Conservation (phyloP, 1,140 invertebrate genomes). For the Drosophila aff. region DNA sequence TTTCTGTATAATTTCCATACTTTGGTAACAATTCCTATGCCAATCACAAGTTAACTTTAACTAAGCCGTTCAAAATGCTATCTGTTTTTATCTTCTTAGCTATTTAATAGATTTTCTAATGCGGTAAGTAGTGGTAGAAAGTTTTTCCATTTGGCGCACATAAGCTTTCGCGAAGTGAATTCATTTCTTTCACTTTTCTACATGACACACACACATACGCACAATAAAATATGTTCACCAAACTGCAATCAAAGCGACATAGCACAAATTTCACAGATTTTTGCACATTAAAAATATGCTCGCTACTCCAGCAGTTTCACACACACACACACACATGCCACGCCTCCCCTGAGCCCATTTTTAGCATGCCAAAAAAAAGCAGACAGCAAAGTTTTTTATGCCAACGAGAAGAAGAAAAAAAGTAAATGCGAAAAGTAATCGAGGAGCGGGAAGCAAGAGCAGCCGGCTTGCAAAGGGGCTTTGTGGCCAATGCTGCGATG, state of each 20-base stretch:
- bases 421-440: slow-evolving; percentile 19
- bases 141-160: slow-evolving; percentile 25
- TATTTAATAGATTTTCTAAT: slow-evolving; percentile 25
- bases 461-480: slow-evolving; percentile 29
- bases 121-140: slow-evolving; percentile 7
- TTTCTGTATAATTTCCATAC: neutral
- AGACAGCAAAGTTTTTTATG: slow-evolving; percentile 58
- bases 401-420: slow-evolving; percentile 29
- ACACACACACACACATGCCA: slow-evolving; percentile 10
- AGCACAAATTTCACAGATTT: slow-evolving; percentile 74
- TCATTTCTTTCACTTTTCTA: slow-evolving; percentile 13
- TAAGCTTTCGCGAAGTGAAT: slow-evolving; percentile 29
- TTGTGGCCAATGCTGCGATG: slow-evolving; percentile 35
- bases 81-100: neutral
- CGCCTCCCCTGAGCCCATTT: slow-evolving; percentile 54
- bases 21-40: no score
- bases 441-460: slow-evolving; percentile 23
- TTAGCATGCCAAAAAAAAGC: slow-evolving; percentile 58
- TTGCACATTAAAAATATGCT: slow-evolving; percentile 81
- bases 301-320: slow-evolving; percentile 33
- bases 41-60: neutral
- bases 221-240: slow-evolving; percentile 55
- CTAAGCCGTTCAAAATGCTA: neutral
- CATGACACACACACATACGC: slow-evolving; percentile 25
- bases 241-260: slow-evolving; percentile 75